Conservation (phyloP, 2,113 vertebrate genomes). For the Halichoeres trimaculatus region DNA sequence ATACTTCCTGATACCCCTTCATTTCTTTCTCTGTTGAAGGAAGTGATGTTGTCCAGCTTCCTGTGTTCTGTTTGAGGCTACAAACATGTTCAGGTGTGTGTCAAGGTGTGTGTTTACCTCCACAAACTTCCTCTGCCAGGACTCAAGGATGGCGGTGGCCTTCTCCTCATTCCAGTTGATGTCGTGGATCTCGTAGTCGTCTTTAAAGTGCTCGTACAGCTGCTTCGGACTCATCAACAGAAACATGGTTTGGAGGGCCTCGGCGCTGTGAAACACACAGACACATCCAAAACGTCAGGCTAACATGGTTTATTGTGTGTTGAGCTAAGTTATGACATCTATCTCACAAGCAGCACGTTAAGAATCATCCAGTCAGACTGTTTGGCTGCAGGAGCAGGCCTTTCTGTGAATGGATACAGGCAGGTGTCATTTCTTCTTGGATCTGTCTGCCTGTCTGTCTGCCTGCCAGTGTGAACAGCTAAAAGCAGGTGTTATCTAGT, state of each 20-base stretch:
- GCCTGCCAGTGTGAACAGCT: slow-evolving; percentile 62
- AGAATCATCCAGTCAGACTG: slow-evolving; percentile 26
- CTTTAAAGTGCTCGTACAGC: slow-evolving; percentile 97
- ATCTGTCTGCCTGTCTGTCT: slow-evolving; percentile 45
- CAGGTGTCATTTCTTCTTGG: slow-evolving; percentile 52
- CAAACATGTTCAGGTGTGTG: neutral
- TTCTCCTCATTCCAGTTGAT: slow-evolving; percentile 98
- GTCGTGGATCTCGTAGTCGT: slow-evolving; percentile 97
- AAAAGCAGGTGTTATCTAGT: slow-evolving; percentile 73
- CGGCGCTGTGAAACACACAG: slow-evolving; percentile 84
- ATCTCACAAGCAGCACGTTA: neutral
- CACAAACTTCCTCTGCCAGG: slow-evolving; percentile 98
- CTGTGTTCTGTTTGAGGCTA: neutral
- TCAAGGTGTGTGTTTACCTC: slow-evolving; percentile 86
- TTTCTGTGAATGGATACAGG: slow-evolving; percentile 39
- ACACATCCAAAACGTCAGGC: neutral
- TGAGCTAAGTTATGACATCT: slow-evolving; percentile 11
- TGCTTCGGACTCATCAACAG: slow-evolving; percentile 98
- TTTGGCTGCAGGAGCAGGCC: slow-evolving; percentile 14
- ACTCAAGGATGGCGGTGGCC: slow-evolving; percentile 92
- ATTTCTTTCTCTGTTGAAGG: neutral
- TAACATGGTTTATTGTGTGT: slow-evolving; percentile 29
- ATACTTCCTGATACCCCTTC: slow-evolving; percentile 29
- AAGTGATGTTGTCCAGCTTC: neutral
- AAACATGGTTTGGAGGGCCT: slow-evolving; percentile 98